A percentile compares a stretch with the other conserved stretches of the same genome.
phyloP scores from a whole-genome alignment of 2,113 vertebrate species.

The Cercocebus atys region DNA sequence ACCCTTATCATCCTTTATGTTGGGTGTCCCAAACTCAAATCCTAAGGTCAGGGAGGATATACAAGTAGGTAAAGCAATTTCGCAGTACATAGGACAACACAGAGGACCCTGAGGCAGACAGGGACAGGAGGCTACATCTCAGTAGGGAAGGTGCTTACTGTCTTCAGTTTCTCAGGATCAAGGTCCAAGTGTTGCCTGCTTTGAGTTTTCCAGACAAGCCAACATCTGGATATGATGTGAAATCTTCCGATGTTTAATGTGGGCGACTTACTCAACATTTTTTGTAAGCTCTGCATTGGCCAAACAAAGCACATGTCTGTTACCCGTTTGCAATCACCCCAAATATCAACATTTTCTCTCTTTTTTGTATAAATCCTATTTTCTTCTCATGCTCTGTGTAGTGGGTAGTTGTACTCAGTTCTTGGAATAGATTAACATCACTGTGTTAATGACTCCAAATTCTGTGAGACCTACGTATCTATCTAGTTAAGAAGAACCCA shows the following conservation, averaged over 20 bases:
- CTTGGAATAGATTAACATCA: not conserved
- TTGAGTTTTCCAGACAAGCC: not conserved
- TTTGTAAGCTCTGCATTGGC: not conserved
- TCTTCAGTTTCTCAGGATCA: not conserved
- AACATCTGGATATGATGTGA: not conserved
- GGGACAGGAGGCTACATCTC: not conserved
- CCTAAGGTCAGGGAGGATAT: not conserved
- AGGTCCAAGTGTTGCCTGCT: not conserved
- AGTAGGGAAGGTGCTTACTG: not conserved
- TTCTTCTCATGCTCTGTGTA: not conserved
- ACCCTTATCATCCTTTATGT: not conserved
- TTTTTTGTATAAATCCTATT: not conserved
- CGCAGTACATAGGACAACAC: fast-evolving
- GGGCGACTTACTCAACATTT: not conserved
- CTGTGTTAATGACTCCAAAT: not conserved
- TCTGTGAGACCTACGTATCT: not conserved
- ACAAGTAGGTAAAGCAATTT: not conserved
- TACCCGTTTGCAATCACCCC: not conserved
- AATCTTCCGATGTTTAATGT: not conserved
- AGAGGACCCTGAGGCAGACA: not conserved
- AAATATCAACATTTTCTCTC: not conserved
- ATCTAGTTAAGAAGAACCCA: not conserved
- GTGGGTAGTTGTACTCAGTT: not conserved
- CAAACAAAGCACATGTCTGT: not conserved
- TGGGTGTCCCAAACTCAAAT: not conserved